These are phyloP conservation scores for fruit fly (Drosophila melanogaster) DNA, from an alignment of 1,140 invertebrate genomes.

Conservation along the genomic window DNA sequence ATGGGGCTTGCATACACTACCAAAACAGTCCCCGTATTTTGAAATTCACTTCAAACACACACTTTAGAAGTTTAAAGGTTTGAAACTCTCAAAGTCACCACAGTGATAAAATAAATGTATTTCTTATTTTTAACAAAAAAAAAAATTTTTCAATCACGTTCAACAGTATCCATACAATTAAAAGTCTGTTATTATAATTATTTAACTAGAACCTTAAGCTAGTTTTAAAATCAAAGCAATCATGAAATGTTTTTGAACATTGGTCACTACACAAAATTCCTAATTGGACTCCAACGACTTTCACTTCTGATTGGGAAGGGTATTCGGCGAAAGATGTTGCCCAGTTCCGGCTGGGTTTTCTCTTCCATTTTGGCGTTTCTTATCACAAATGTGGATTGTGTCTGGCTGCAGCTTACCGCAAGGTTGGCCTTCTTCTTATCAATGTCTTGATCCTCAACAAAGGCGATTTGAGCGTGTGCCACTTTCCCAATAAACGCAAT, in stretches of 20 bases:
- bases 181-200: too few species aligned
- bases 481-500: constrained; percentile 28
- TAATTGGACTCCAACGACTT: too few species aligned
- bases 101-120: too few species aligned
- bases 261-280: too few species aligned
- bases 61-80: too few species aligned
- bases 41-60: background rate
- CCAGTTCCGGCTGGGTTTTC: background rate
- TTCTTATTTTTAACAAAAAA: too few species aligned
- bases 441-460: constrained; percentile 66
- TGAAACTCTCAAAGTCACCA: too few species aligned
- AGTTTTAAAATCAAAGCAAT: too few species aligned
- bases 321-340: background rate
- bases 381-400: constrained; percentile 40
- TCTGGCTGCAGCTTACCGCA: constrained; percentile 46
- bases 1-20: constrained; percentile 3
- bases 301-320: background rate
- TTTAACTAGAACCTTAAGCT: too few species aligned
- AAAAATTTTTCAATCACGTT: too few species aligned
- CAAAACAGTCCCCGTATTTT: background rate
- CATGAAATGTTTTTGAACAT: too few species aligned
- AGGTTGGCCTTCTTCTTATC: constrained; percentile 79
- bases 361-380: constrained; percentile 20
- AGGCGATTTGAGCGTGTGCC: constrained; percentile 57
- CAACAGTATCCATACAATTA: too few species aligned